Conservation (phyloP, 2,113 vertebrate species). For the Ictalurus punctatus region DNA sequence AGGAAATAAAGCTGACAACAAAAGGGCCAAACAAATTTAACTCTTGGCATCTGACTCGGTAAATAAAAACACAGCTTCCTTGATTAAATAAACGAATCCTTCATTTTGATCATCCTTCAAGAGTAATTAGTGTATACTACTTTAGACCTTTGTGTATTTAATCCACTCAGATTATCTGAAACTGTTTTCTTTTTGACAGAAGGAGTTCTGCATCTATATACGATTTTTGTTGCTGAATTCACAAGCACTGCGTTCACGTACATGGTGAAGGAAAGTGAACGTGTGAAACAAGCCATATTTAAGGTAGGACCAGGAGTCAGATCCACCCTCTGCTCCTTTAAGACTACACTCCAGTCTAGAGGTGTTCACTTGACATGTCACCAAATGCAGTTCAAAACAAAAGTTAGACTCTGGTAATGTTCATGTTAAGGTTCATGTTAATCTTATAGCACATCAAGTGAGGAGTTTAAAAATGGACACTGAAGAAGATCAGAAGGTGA, state of each 20-base stretch:
- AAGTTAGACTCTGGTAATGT: background rate
- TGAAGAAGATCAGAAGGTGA: conserved; percentile 54
- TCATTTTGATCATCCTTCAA: background rate
- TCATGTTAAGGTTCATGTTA: background rate
- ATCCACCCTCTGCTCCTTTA: background rate
- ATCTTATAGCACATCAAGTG: background rate
- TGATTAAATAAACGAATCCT: background rate
- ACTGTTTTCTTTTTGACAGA: conserved; percentile 24
- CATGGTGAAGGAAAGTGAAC: background rate
- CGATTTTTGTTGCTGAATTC: conserved; percentile 21
- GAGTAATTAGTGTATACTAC: background rate
- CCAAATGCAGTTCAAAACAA: conserved; percentile 1
- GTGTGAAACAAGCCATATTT: background rate
- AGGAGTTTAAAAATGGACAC: conserved; percentile 53
- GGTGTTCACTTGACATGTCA: conserved; percentile 29
- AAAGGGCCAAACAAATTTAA: background rate
- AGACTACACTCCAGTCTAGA: background rate
- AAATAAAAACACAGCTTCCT: background rate
- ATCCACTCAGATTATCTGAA: background rate
- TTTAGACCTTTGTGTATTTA: background rate
- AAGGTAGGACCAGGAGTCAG: conserved; percentile 18
- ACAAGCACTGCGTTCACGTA: conserved; percentile 26
- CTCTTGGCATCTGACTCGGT: background rate
- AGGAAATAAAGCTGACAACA: background rate
- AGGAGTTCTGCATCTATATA: background rate